Evolutionary conservation across 2,888 invertebrate genomes (phyloP).

Genomic region (Phrixothrix hirtus): DNA sequence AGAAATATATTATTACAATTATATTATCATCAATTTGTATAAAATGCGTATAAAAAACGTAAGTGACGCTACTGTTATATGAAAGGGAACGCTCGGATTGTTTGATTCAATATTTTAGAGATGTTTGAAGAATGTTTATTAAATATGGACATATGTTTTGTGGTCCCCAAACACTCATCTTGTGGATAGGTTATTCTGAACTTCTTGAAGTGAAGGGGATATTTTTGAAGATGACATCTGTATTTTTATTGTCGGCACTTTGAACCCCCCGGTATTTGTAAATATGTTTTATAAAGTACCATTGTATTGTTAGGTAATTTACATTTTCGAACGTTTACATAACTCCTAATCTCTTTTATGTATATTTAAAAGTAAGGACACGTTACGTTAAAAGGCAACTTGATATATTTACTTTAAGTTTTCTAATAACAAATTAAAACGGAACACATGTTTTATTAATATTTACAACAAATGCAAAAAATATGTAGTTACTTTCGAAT

Average conservation of each 20-base stretch:
- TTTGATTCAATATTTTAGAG: slow-evolving; percentile 21
- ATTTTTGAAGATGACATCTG: slow-evolving; percentile 26
- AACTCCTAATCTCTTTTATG: background rate
- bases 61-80: slow-evolving; percentile 5
- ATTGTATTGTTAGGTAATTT: slow-evolving; percentile 1
- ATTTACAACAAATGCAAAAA: too few relatives aligned
- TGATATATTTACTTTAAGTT: too few relatives aligned
- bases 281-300: slow-evolving; percentile 7
- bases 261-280: slow-evolving; percentile 7
- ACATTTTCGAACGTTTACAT: slow-evolving; percentile 1
- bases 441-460: too few relatives aligned
- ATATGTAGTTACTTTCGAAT: too few relatives aligned
- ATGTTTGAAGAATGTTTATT: slow-evolving; percentile 27
- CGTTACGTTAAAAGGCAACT: background rate
- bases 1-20: too few relatives aligned
- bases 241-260: slow-evolving; percentile 29
- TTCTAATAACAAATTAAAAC: too few relatives aligned
- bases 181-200: slow-evolving; percentile 10
- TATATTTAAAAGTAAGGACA: background rate
- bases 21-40: too few relatives aligned
- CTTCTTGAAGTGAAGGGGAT: slow-evolving; percentile 26
- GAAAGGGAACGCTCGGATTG: background rate
- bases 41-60: background rate
- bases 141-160: slow-evolving; percentile 29
- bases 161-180: slow-evolving; percentile 23